phyloP scores from a whole-genome alignment of 2,113 vertebrate genomes.

The Tursiops truncatus region DNA sequence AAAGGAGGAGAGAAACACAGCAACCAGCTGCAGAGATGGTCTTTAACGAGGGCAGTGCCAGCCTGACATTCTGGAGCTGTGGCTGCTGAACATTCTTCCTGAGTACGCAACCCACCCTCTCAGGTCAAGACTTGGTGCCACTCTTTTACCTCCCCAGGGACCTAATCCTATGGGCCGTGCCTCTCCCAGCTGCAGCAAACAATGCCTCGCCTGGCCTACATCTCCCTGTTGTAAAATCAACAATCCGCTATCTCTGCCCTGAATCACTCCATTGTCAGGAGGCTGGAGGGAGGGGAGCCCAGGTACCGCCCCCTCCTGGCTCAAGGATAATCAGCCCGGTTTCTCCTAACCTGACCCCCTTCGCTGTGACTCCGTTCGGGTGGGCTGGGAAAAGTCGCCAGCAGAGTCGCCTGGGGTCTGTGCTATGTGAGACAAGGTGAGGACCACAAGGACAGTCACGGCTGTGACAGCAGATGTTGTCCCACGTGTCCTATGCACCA shows the following conservation, averaged over 20 bases:
- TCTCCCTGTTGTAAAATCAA: background rate
- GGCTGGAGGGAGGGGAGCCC: accelerated
- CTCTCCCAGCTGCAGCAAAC: background rate
- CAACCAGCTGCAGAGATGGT: background rate
- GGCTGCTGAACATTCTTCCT: background rate
- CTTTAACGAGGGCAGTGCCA: background rate
- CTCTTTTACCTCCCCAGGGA: background rate
- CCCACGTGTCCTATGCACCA: accelerated
- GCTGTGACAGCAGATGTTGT: background rate
- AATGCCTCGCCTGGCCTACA: background rate
- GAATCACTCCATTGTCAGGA: background rate
- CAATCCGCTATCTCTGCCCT: background rate
- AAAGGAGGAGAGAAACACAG: background rate
- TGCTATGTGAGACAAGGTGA: background rate
- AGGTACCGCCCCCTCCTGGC: background rate
- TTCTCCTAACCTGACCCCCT: background rate
- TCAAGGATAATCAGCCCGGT: background rate
- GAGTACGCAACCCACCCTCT: background rate
- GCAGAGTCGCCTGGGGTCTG: background rate
- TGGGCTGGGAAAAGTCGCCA: background rate
- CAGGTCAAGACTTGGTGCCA: background rate
- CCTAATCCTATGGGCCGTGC: background rate
- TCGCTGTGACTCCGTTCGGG: background rate
- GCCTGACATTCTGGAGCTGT: background rate
- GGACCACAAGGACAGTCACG: background rate